phyloP scores from a whole-genome alignment of 2,113 vertebrate species.

The Limnothrissa miodon region DNA sequence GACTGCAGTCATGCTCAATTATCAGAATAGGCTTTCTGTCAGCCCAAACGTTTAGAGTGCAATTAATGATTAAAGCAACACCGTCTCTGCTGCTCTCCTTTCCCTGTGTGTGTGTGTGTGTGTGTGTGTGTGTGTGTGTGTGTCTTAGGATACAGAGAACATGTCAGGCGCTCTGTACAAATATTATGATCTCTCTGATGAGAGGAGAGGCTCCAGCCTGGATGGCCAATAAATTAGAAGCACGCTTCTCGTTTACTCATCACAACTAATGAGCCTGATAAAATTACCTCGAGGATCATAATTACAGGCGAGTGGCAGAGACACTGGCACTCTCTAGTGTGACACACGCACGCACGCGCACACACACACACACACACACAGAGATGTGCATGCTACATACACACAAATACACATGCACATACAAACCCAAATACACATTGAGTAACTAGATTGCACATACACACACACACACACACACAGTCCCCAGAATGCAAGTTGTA shows the following conservation, averaged over 20 bases:
- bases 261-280: slow-evolving; percentile 82
- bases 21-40: slow-evolving; percentile 47
- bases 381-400: slow-evolving; percentile 26
- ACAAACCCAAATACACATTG: neutral
- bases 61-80: slow-evolving; percentile 63
- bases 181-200: slow-evolving; percentile 79
- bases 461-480: neutral
- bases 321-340: slow-evolving; percentile 63
- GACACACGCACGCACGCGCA: slow-evolving; percentile 48
- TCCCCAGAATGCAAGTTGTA: neutral
- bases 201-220: slow-evolving; percentile 75
- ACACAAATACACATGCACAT: slow-evolving; percentile 29
- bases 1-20: slow-evolving; percentile 50
- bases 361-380: slow-evolving; percentile 45
- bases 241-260: slow-evolving; percentile 80
- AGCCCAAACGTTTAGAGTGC: slow-evolving; percentile 47
- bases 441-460: neutral
- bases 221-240: slow-evolving; percentile 81
- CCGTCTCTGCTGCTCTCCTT: slow-evolving; percentile 45
- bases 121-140: slow-evolving; percentile 31
- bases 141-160: slow-evolving; percentile 54
- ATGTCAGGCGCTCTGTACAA: slow-evolving; percentile 70
- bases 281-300: slow-evolving; percentile 84
- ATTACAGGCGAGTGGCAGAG: slow-evolving; percentile 81
- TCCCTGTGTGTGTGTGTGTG: neutral